Base-by-base conservation (phyloP, 1,140 invertebrate genomes). In the Zaprionus nigranus region DNA sequence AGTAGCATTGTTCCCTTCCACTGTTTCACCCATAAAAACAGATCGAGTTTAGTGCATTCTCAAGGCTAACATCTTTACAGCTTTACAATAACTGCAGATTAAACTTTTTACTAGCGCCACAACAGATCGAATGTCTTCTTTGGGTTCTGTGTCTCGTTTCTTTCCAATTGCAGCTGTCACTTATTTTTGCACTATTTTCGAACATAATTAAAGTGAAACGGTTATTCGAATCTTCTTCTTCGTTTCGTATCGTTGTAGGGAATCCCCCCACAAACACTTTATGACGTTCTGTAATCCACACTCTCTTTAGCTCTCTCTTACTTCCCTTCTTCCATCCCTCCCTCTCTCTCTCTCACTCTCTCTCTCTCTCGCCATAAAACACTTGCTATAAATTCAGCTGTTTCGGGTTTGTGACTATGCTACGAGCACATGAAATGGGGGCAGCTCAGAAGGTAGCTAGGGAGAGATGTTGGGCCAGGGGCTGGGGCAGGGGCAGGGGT, bases 311-410 rank as follows among this genome's bases (percentile, higher is more conserved):
- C 20, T 22, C 46, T 22, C 46, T 51, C 46, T 51, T n/a, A 40
- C 28, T 53, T n/a, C n/a, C n/a, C n/a, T 5, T 57, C 24, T 38
- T 13, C 34, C 34, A 5, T 40, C 11, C 0, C 28, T 62, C 40
- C 9, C 2, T 3, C 17, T 53, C 3, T 5, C 17, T 57, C 28
- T 20, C 3, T 5, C 17, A 49, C 28, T 20, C 26, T 13, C 28
- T 17, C 17, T 7, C 36, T 20, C 43, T 53, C 38, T 22, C 17
- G 62, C 66, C 65, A 85, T 85, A 73, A 86, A 73, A 76, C 30
- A 67, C 11, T 78, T 82, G 62, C 82, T 76, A 85, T 86, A 85
- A 84, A 86, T 56, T 17, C 22, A 24, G 36, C 43, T 36, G 13
- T 11, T 15, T 6, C 15, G 11, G 79, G 84, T 87, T 87, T 49